phyloP scores from a whole-genome alignment of 2,888 invertebrate species.

The Antheraea yamamai region DNA sequence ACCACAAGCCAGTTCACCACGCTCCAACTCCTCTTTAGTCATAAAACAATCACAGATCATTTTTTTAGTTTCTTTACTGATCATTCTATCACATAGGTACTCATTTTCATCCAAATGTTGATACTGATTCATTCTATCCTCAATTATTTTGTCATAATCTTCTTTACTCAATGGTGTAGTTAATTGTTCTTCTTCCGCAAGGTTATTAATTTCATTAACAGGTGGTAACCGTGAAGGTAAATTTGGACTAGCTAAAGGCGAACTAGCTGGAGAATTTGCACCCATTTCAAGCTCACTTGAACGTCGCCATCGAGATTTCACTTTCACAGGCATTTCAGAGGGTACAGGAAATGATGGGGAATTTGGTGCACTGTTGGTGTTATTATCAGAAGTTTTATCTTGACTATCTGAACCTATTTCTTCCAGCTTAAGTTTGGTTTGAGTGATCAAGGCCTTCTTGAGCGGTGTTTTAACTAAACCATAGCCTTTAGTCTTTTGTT shows the following conservation, averaged over 20 bases:
- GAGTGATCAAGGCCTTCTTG: constrained; percentile 74
- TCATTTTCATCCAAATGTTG: constrained; percentile 92
- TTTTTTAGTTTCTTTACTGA: constrained; percentile 94
- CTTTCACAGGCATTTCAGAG: constrained; percentile 87
- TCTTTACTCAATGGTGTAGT: constrained; percentile 59
- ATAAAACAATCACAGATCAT: constrained; percentile 98
- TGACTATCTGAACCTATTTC: constrained; percentile 83
- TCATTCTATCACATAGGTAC: constrained; percentile 91
- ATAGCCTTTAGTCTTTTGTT: constrained; percentile 85
- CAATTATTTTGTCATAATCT: constrained; percentile 76
- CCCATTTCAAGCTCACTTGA: constrained; percentile 89
- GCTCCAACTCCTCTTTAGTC: constrained; percentile 91
- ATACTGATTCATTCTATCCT: constrained; percentile 86
- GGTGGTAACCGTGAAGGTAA: constrained; percentile 56
- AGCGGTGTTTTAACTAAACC: constrained; percentile 83
- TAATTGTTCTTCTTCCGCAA: constrained; percentile 46
- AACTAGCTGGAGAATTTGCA: constrained; percentile 65
- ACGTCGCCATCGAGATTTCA: constrained; percentile 89
- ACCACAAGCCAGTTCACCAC: constrained; percentile 94
- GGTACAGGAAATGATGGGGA: constrained; percentile 72
- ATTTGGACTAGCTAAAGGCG: constrained; percentile 68
- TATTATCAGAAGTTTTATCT: constrained; percentile 56
- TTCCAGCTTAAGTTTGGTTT: constrained; percentile 80
- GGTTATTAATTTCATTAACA: constrained; percentile 49
- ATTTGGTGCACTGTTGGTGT: constrained; percentile 54